Evolutionary conservation across 2,797 vertebrate genomes (phyloP), one percentile per base, ranked within the genome.

Genomic region (Furcifer pardalis): DNA sequence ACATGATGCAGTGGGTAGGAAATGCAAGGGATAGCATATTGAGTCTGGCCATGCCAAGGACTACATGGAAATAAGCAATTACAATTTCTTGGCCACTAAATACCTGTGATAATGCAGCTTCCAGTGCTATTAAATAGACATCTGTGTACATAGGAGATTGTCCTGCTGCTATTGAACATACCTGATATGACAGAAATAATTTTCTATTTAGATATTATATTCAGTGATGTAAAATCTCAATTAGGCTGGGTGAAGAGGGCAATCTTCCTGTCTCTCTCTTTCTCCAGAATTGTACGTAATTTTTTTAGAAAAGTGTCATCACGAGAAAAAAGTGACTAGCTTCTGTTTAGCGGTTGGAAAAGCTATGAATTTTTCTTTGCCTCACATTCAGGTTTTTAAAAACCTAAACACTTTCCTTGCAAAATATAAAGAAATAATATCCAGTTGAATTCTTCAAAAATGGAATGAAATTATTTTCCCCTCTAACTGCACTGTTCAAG

Each of bases 61-160:
- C 35, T 90, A 75, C 81, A 60, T 77, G 87, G 82, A 52, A 91
- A 87, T 65, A 85, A 89, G 87, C 44, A 91, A 69, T 86, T 84
- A 89, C 76, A 49, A 1, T 0, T 78, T 84, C 79, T 83, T 92
- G 84, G 84, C 84, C 0, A 25, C 42, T 79, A 25, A 37, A 60
- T 91, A 89, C 89, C 86, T 92, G 88, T 79, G 76, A 75, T 66
- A 83, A 77, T 37, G 69, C 40, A 23, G 25, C 71, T 88, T 93
- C 84, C 89, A 94, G 87, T 84, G 83, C 90, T 87, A 81, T 91
- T 89, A 91, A 91, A 88, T n/a, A 82, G 0, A 0, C 89, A 88
- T 84, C 86, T 93, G 88, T 87, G 83, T 84, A 77, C 86, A 76
- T 42, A 84, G 75, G 2, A 27, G 77, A 56, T 77, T 86, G 72